Percentiles rank a stretch among this genome's conserved stretches.
Evolutionary conservation across 2,888 invertebrate species (phyloP).

Genomic region (Ectemnius lituratus): DNA sequence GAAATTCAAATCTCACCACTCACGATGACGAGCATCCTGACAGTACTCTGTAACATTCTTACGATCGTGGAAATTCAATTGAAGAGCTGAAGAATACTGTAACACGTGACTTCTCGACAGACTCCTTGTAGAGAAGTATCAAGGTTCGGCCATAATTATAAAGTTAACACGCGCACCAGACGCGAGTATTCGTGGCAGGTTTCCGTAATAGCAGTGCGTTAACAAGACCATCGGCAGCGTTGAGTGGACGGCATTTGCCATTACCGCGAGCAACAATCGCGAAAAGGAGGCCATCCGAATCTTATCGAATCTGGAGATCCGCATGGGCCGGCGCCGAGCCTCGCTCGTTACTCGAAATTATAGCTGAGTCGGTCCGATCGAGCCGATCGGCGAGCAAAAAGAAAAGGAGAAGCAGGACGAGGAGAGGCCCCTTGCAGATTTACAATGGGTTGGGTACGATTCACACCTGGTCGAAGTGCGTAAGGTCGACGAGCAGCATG

Average conservation of each 20-base stretch:
- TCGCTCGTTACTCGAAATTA: conserved; percentile 30
- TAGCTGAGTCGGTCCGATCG: conserved; percentile 32
- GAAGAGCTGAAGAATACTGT: too few relatives aligned
- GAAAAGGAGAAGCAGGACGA: neutral
- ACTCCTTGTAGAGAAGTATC: neutral
- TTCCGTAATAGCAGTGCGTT: neutral
- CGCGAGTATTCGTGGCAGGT: neutral
- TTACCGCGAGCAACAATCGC: conserved; percentile 1
- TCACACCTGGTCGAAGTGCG: conserved; percentile 60
- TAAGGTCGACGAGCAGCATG: conserved; percentile 47
- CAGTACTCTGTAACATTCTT: neutral
- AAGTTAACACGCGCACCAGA: conserved; percentile 4
- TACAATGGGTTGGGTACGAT: conserved; percentile 57
- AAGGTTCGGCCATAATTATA: neutral
- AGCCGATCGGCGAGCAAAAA: conserved; percentile 40
- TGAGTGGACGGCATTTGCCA: neutral
- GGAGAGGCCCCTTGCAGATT: conserved; percentile 28
- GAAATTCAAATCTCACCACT: conserved; percentile 44
- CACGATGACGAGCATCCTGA: neutral
- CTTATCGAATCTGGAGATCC: conserved; percentile 28
- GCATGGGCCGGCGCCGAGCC: conserved; percentile 14
- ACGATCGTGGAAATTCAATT: conserved; percentile 7
- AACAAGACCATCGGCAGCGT: neutral
- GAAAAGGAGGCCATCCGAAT: conserved; percentile 28
- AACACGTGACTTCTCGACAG: neutral